phyloP scores from a whole-genome alignment of 2,113 vertebrate genomes.

The Sander vitreus region DNA sequence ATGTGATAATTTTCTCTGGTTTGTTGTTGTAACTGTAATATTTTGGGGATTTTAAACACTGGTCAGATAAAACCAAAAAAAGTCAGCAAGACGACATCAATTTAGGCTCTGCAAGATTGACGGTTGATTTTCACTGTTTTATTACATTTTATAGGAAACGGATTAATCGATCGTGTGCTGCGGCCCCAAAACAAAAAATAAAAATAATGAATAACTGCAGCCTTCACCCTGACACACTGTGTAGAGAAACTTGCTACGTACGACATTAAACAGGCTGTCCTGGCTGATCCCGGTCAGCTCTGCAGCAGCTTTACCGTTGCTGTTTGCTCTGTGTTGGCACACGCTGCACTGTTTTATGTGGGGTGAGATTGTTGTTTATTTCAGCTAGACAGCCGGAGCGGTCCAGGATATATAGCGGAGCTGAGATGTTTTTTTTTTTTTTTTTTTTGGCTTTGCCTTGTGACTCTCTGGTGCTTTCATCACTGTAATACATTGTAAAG shows the following conservation, averaged over 20 bases:
- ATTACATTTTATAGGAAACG: background rate
- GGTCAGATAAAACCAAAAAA: background rate
- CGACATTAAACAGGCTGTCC: conserved; percentile 11
- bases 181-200: background rate
- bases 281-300: conserved; percentile 12
- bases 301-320: conserved; percentile 29
- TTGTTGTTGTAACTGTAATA: background rate
- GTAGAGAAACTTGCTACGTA: background rate
- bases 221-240: background rate
- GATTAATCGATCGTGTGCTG: background rate
- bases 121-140: background rate
- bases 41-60: background rate
- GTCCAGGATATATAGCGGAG: conserved; percentile 26
- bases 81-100: too few species aligned
- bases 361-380: conserved; percentile 56
- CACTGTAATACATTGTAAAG: conserved; percentile 30
- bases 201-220: background rate
- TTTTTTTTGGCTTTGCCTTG: background rate
- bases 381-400: conserved; percentile 10
- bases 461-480: conserved; percentile 25
- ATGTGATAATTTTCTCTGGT: background rate
- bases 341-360: conserved; percentile 44
- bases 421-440: conserved; percentile 17
- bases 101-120: too few species aligned
- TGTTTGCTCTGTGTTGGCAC: conserved; percentile 21